Percentiles rank a stretch among this genome's conserved stretches.
Evolutionary conservation across 2,113 vertebrate genomes (phyloP).

Genomic region (Rana temporaria): DNA sequence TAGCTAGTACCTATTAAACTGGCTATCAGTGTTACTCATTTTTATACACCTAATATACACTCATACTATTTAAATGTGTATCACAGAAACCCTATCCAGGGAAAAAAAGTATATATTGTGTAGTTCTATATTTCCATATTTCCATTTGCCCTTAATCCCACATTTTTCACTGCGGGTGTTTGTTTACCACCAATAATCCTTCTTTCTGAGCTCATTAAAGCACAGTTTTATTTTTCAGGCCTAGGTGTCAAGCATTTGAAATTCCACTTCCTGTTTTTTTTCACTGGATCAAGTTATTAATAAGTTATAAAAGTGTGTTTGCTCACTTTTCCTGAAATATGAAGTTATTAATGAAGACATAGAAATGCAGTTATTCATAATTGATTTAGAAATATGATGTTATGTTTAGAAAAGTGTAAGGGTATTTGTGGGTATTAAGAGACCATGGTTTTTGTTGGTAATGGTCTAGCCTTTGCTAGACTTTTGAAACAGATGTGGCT

Average conservation of each 20-base stretch:
- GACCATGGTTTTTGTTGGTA: slow-evolving; percentile 18
- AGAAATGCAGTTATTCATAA: slow-evolving; percentile 44
- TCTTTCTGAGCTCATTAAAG: slow-evolving; percentile 23
- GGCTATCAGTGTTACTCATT: too few species aligned
- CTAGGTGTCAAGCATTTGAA: slow-evolving; percentile 43
- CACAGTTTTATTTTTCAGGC: slow-evolving; percentile 39
- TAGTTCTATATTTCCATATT: slow-evolving; percentile 16
- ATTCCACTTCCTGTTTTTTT: slow-evolving; percentile 47
- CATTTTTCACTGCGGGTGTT: neutral
- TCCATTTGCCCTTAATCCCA: slow-evolving; percentile 17
- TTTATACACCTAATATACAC: too few species aligned
- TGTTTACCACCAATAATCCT: slow-evolving; percentile 7
- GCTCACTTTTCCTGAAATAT: slow-evolving; percentile 15
- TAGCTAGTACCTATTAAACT: too few species aligned
- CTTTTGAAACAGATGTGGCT: slow-evolving; percentile 35
- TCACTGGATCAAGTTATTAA: slow-evolving; percentile 39
- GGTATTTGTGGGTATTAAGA: slow-evolving; percentile 27
- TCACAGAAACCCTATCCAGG: neutral
- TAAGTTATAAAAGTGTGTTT: slow-evolving; percentile 33
- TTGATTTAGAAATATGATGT: slow-evolving; percentile 40
- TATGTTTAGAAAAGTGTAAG: slow-evolving; percentile 30
- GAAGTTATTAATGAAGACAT: slow-evolving; percentile 23
- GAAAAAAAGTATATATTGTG: neutral
- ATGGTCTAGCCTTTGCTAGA: slow-evolving; percentile 1
- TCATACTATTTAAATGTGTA: neutral